A percentile compares a stretch with the other conserved stretches of the same genome.
Conservation (phyloP, 2,113 vertebrate species). For the Ahaetulla prasina region DNA sequence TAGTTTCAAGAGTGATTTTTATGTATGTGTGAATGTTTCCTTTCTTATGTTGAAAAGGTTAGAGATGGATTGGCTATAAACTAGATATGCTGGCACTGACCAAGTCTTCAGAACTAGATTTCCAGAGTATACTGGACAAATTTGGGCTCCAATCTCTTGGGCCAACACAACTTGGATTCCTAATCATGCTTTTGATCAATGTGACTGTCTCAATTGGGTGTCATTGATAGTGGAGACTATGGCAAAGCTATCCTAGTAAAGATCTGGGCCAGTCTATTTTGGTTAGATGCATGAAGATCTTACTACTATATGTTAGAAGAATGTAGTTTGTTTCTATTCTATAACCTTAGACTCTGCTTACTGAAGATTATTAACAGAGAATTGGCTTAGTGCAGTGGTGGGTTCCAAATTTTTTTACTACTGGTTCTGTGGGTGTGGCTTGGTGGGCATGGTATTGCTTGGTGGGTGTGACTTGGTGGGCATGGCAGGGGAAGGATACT, state of each 20-base stretch:
- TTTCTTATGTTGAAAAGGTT: not conserved
- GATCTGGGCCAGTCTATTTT: not conserved
- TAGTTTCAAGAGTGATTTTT: not conserved
- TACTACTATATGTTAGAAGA: not conserved
- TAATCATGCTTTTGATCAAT: not conserved
- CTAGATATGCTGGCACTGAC: not conserved
- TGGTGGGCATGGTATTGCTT: too few relatives aligned
- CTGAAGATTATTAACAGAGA: not conserved
- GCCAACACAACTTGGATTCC: not conserved
- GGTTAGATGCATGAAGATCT: not conserved
- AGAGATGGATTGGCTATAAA: not conserved
- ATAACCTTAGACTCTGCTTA: not conserved
- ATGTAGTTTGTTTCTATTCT: not conserved
- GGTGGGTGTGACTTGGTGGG: too few relatives aligned
- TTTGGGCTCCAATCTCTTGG: not conserved
- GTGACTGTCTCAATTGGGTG: not conserved
- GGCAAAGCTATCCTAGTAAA: not conserved
- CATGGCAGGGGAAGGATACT: too few relatives aligned
- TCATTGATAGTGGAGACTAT: not conserved
- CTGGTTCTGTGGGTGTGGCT: too few relatives aligned
- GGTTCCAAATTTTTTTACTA: too few relatives aligned
- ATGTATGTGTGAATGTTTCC: slow-evolving; percentile 18
- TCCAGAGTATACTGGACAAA: not conserved
- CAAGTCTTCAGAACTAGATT: not conserved
- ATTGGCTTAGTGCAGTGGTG: not conserved